phyloP scores from a whole-genome alignment of 2,113 vertebrate species.

The Alethe castanea region DNA sequence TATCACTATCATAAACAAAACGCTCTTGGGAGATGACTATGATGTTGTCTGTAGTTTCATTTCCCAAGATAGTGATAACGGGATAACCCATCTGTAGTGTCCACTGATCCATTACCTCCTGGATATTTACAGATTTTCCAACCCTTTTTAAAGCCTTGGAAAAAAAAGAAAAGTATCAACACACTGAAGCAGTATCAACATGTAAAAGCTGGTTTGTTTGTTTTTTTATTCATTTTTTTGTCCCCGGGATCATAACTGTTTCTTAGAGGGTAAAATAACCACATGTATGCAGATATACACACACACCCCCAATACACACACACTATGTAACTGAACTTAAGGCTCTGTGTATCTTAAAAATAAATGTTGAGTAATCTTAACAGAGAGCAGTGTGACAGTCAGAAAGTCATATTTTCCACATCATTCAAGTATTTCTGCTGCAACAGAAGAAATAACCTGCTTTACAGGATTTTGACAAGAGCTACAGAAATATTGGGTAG shows the following conservation, averaged over 20 bases:
- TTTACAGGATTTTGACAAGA: neutral
- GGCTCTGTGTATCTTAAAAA: neutral
- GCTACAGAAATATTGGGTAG: neutral
- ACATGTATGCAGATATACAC: rapidly evolving
- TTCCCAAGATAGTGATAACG: constrained; percentile 90
- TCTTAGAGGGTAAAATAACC: neutral
- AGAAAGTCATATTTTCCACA: neutral
- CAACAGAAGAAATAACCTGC: neutral
- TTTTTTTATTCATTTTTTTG: neutral
- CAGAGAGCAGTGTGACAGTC: neutral
- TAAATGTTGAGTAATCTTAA: neutral
- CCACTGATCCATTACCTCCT: constrained; percentile 96
- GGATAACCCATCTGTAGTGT: constrained; percentile 98
- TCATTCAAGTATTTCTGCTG: neutral
- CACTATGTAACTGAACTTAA: neutral
- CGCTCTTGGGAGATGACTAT: constrained; percentile 88
- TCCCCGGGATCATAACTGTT: neutral
- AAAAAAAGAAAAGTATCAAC: constrained; percentile 45
- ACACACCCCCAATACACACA: neutral
- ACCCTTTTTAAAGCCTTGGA: constrained; percentile 87
- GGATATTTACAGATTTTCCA: constrained; percentile 91
- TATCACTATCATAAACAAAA: constrained; percentile 89
- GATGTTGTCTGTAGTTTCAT: constrained; percentile 79
- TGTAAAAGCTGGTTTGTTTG: neutral
- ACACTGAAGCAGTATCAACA: neutral